Conservation (phyloP, 2,797 vertebrate species). For the Chiroxiphia lanceolata region DNA sequence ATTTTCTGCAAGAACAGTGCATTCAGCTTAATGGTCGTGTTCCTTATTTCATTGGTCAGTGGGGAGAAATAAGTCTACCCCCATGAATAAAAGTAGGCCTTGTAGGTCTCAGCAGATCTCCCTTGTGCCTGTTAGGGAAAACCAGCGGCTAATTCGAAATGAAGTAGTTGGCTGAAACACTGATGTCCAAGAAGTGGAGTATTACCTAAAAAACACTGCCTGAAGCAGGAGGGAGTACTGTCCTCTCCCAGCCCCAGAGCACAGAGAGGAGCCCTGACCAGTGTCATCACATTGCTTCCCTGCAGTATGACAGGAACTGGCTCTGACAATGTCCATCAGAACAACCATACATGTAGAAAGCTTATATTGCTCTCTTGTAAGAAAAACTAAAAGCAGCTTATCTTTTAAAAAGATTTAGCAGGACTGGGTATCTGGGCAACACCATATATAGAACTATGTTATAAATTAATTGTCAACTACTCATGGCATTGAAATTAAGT, state of each 20-base stretch:
- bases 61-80: neutral
- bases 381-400: neutral
- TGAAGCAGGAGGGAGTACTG: accelerated
- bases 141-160: neutral
- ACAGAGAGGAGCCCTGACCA: neutral
- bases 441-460: neutral
- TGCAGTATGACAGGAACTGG: neutral
- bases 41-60: neutral
- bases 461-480: neutral
- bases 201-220: neutral
- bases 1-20: neutral
- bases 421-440: neutral
- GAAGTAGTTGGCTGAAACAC: neutral
- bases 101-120: neutral
- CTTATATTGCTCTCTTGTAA: neutral
- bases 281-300: neutral
- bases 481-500: neutral
- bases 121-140: neutral
- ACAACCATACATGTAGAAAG: neutral
- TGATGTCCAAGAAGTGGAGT: neutral
- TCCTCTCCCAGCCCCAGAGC: neutral
- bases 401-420: neutral
- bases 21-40: neutral
- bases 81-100: neutral
- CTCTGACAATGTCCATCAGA: neutral